Conservation (phyloP, 2,888 invertebrate species). For the Yponomeuta cagnagella region DNA sequence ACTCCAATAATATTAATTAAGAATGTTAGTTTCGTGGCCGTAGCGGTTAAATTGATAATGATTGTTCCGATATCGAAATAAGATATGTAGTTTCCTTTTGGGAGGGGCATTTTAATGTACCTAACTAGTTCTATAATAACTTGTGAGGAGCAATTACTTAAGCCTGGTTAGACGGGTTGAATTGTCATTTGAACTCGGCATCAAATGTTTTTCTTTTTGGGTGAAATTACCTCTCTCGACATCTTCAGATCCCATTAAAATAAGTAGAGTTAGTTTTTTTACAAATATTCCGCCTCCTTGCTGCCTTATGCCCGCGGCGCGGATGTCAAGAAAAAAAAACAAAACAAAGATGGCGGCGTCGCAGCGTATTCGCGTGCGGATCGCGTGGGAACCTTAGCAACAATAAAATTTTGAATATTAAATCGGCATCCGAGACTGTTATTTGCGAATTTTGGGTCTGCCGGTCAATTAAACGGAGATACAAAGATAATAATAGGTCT, state of each 20-base stretch:
- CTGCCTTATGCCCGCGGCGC: constrained; percentile 8
- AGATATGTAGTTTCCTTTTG: background rate
- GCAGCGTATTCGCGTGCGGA: constrained; percentile 52
- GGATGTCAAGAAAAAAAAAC: constrained; percentile 3
- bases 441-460: constrained; percentile 27
- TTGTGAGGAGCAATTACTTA: background rate
- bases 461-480: background rate
- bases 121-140: background rate
- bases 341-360: constrained; percentile 2
- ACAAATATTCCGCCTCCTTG: background rate
- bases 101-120: background rate
- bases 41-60: constrained; percentile 14
- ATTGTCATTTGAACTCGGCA: background rate
- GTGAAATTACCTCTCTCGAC: background rate
- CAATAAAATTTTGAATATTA: constrained; percentile 40
- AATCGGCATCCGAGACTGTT: constrained; percentile 33
- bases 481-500: background rate
- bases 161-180: background rate
- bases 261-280: background rate
- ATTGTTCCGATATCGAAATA: constrained; percentile 12
- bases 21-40: background rate
- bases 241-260: background rate
- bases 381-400: constrained; percentile 61
- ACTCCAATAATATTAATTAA: constrained; percentile 32
- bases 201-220: background rate